Evolutionary conservation across 1,140 invertebrate species (phyloP), one percentile per base, ranked within the genome.

Genomic region (Lepidostoma basale): DNA sequence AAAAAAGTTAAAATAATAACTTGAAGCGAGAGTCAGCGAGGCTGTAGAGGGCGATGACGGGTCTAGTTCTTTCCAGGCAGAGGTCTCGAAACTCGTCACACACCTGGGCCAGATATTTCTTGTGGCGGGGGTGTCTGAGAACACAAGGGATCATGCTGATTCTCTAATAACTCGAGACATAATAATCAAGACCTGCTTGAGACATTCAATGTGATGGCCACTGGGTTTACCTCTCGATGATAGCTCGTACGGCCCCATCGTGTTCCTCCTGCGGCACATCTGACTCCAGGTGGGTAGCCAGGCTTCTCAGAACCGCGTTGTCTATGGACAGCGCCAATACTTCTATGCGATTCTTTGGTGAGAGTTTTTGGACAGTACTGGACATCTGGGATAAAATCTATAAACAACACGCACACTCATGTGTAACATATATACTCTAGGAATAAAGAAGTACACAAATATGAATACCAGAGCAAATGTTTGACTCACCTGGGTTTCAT

Each of bases 261-360:
- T 85, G 75, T 77, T 85, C 88, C n/a, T 81, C 76, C 58, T 82
- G 77, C 22, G 85, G 83, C 10, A 81, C 81, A 65, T 88, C 83
- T 33, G 87, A 83, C 70, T 88, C 85, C 20, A 90, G 74, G 72
- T 80, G 81, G 33, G 83, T 80, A 4, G 81, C 79, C 26, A 91
- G 82, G 0, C 81, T 84, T 72, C 83, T 84, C 4, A 90, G 77
- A 5, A 88, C 82, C 45, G 76, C 74, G 39, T 77, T 76, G 30
- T 86, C 85, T 1, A 89, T 71, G 54, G 83, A 86, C 1, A 89
- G 74, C 1, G 80, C 88, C 54, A 90, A 77, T 9, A 90, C 82
- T 69, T 88, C 84, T 6, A 88, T 78, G 39, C 79, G 75, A 68
- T 84, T 81, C 75, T 86, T 87, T 42, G 83, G 76, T 9, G 83